Conservation (phyloP, 2,113 vertebrate genomes). For the Trochalopteron elliotii region DNA sequence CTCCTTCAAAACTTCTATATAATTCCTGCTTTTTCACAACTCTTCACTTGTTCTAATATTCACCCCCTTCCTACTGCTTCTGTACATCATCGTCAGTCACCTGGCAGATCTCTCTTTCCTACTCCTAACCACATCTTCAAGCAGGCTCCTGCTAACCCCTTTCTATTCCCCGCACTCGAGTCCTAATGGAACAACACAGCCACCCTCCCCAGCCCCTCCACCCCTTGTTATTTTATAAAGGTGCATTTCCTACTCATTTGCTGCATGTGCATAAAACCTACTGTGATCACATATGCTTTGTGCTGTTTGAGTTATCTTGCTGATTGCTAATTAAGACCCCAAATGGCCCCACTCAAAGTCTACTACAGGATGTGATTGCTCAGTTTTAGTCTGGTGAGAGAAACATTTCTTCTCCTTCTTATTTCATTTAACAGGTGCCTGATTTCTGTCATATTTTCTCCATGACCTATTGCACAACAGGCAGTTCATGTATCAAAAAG, state of each 20-base stretch:
- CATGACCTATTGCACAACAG: not conserved
- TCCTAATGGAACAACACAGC: not conserved
- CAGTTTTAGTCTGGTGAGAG: not conserved
- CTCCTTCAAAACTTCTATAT: slow-evolving; percentile 10
- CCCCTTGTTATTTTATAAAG: not conserved
- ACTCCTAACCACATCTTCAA: not conserved
- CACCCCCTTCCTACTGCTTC: not conserved
- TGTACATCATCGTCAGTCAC: not conserved
- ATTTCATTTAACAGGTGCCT: not conserved
- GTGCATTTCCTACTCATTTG: not conserved
- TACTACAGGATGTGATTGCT: not conserved
- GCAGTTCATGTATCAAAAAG: not conserved
- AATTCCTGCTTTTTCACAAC: not conserved
- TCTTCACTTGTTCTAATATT: not conserved
- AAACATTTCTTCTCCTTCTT: not conserved
- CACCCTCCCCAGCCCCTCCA: no score
- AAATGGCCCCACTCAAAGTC: not conserved
- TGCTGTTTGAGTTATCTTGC: not conserved
- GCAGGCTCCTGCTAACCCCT: not conserved
- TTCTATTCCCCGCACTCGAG: not conserved
- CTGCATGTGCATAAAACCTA: not conserved
- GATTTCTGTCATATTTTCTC: not conserved
- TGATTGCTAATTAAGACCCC: not conserved
- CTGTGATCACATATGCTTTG: not conserved
- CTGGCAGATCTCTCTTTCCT: not conserved